phyloP scores from a whole-genome alignment of 2,113 vertebrate species.

The Phalacrocorax carbo region DNA sequence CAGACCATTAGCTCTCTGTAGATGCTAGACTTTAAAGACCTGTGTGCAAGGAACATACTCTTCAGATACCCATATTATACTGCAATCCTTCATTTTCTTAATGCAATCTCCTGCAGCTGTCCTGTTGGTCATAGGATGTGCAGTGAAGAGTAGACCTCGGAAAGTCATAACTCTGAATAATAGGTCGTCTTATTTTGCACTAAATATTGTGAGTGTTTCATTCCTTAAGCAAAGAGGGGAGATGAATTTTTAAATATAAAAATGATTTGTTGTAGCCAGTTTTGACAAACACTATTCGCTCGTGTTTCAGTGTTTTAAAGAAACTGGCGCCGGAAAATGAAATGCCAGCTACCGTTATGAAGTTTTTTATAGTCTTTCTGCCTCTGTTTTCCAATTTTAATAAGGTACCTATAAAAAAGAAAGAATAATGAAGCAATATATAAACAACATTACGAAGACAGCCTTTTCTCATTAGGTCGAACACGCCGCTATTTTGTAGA shows the following conservation, averaged over 20 bases:
- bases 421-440: constrained; percentile 33
- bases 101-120: constrained; percentile 8
- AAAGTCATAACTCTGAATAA: background rate
- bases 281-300: constrained; percentile 37
- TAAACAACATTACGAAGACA: constrained; percentile 16
- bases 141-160: background rate
- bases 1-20: constrained; percentile 44
- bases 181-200: constrained; percentile 6
- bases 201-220: background rate
- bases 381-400: constrained; percentile 48
- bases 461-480: background rate
- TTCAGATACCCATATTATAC: background rate
- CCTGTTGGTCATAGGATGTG: background rate
- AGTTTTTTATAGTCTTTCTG: constrained; percentile 10
- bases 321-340: constrained; percentile 47
- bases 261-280: constrained; percentile 23
- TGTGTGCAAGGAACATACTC: background rate
- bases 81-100: constrained; percentile 29
- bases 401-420: constrained; percentile 36
- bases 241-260: constrained; percentile 19
- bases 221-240: constrained; percentile 8
- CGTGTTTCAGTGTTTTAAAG: background rate
- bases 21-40: constrained; percentile 27
- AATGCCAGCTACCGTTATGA: background rate
- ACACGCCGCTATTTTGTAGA: background rate